Evolutionary conservation across 2,888 invertebrate genomes (phyloP), one percentile per base, ranked within the genome.

Genomic region (Drosophila helvetica): DNA sequence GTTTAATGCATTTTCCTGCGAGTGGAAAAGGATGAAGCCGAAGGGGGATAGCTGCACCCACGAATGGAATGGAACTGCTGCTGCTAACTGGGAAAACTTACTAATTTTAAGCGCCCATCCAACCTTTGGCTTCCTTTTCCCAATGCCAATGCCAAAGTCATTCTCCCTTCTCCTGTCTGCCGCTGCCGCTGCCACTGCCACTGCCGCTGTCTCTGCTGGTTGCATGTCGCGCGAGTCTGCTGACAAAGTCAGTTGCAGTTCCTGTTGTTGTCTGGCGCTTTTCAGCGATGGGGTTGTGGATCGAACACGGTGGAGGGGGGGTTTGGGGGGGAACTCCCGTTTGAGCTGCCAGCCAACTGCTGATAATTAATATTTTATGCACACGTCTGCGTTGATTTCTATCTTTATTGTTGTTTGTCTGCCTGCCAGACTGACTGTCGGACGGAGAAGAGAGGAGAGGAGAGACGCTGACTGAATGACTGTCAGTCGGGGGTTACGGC

Each of bases 331-430:
- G 65, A 75, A 58, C 50, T 58, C 55, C 58, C 58, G 57, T 51
- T 65, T 43, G 68, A 66, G 73, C 50, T 68, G 74, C 74, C 81
- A 74, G 79, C 78, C 71, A 86, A 80, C 81, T 86, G 85, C 81
- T 85, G 84, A 84, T 84, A 84, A 84, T 84, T 84, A 84, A 84
- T 84, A 84, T 84, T 84, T 84, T 84, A 84, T 84, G 84, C 84
- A 84, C 88, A 87, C 84, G 84, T 84, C 84, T 84, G 84, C 84
- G 84, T 84, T 84, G 84, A 84, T 84, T 84, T 84, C 85, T 85
- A 84, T 84, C 84, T 84, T 87, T 84, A 84, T 84, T 84, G 84
- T 84, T 84, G 84, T 87, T 87, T 83, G 82, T 82, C 88, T 84
- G 77, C 66, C 53, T 54, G 53, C 66, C 63, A 62, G 64, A 66